A percentile compares a stretch with the other conserved stretches of the same genome.
phyloP scores from a whole-genome alignment of 2,113 vertebrate genomes.

The Chaetodon auriga region DNA sequence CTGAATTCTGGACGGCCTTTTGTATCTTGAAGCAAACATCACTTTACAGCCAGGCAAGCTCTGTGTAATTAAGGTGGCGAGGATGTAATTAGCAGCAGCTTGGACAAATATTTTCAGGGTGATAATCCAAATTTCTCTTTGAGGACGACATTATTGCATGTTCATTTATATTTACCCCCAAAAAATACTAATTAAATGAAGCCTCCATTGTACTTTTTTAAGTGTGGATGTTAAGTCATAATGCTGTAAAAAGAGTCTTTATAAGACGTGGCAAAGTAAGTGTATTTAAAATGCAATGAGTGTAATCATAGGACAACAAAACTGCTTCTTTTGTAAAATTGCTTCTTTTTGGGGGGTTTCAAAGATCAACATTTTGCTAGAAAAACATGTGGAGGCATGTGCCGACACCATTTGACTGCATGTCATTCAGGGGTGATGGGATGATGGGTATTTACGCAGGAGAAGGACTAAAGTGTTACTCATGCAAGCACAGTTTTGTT shows the following conservation, averaged over 20 bases:
- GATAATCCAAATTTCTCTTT: slow-evolving; percentile 14
- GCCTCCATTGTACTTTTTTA: too few relatives aligned
- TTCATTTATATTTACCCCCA: not conserved
- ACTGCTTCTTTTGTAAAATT: not conserved
- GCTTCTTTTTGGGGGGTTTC: not conserved
- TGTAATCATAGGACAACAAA: not conserved
- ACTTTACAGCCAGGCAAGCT: not conserved
- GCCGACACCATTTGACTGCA: not conserved
- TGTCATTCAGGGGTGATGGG: not conserved
- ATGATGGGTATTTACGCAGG: not conserved
- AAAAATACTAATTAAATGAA: not conserved
- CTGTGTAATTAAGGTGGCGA: slow-evolving; percentile 32
- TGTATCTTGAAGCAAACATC: slow-evolving; percentile 35
- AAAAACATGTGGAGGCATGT: not conserved
- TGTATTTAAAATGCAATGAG: not conserved
- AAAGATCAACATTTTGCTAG: not conserved
- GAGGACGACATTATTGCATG: not conserved
- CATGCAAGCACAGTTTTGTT: not conserved
- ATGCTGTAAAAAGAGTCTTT: not conserved
- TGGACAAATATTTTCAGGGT: slow-evolving; percentile 21
- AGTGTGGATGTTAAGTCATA: not conserved
- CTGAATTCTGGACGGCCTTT: slow-evolving; percentile 1
- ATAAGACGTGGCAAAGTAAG: not conserved
- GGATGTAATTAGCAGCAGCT: slow-evolving; percentile 29
- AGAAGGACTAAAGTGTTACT: not conserved